phyloP scores from a whole-genome alignment of 2,888 invertebrate genomes.

The Cerastis rubricosa region DNA sequence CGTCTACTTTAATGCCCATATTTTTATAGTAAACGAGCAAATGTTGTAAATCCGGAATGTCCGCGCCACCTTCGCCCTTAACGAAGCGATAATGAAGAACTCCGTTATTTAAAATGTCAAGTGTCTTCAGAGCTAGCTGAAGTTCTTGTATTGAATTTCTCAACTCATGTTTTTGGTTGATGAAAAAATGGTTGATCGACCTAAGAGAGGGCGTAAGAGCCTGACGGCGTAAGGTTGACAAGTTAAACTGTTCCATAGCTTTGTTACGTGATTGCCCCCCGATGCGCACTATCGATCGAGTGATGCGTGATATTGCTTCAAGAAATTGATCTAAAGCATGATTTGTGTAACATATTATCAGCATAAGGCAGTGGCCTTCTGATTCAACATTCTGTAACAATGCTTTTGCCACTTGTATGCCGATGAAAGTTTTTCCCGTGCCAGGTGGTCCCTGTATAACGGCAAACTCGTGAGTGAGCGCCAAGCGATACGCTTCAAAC shows the following conservation, averaged over 20 bases:
- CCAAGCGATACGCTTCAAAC: conserved; percentile 91
- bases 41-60: conserved; percentile 62
- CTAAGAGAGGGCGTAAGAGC: conserved; percentile 19
- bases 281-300: conserved; percentile 92
- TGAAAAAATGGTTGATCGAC: conserved; percentile 63
- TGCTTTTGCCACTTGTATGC: conserved; percentile 93
- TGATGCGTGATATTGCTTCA: conserved; percentile 92
- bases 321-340: conserved; percentile 96
- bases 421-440: conserved; percentile 96
- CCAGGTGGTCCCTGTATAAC: conserved; percentile 97
- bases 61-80: conserved; percentile 16
- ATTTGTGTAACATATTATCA: conserved; percentile 96
- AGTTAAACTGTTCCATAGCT: conserved; percentile 81
- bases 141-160: conserved; percentile 67
- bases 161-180: conserved; percentile 70
- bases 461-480: conserved; percentile 93
- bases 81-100: conserved; percentile 70
- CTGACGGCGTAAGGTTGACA: conserved; percentile 79
- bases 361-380: conserved; percentile 86
- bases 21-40: conserved; percentile 67
- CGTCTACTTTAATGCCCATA: conserved; percentile 37
- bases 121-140: conserved; percentile 68
- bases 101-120: conserved; percentile 75
- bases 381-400: conserved; percentile 90
- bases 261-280: conserved; percentile 92